phyloP scores from a whole-genome alignment of 2,797 vertebrate species.

The Helarctos malayanus region DNA sequence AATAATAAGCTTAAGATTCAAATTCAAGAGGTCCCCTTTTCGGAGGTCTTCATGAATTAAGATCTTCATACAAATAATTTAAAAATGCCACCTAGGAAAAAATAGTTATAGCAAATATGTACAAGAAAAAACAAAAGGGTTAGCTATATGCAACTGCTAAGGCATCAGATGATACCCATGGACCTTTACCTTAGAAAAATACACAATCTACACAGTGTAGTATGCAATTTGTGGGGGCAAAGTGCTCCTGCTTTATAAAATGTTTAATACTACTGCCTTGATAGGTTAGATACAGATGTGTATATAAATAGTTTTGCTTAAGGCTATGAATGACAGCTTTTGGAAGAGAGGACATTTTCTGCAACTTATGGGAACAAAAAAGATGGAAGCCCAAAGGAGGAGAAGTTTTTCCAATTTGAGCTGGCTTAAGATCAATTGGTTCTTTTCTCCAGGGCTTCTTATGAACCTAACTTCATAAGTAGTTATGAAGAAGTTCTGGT shows the following conservation, averaged over 20 bases:
- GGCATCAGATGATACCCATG: neutral
- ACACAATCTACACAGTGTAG: neutral
- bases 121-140: neutral
- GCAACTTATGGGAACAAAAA: conserved; percentile 25
- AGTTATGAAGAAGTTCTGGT: neutral
- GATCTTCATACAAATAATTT: neutral
- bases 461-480: neutral
- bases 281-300: neutral
- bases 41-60: neutral
- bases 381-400: neutral
- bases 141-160: neutral
- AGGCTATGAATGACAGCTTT: neutral
- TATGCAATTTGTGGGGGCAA: neutral
- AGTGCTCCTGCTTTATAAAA: neutral
- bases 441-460: neutral
- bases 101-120: neutral
- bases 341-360: neutral
- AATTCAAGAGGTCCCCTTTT: neutral
- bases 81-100: neutral
- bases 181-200: conserved; percentile 38
- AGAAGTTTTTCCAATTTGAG: conserved; percentile 13
- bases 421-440: neutral
- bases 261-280: neutral
- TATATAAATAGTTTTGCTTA: neutral
- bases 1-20: neutral